Evolutionary conservation across 1,140 invertebrate species (phyloP), one percentile per base, ranked within the genome.

Genomic region (Trinorchestia longiramus): DNA sequence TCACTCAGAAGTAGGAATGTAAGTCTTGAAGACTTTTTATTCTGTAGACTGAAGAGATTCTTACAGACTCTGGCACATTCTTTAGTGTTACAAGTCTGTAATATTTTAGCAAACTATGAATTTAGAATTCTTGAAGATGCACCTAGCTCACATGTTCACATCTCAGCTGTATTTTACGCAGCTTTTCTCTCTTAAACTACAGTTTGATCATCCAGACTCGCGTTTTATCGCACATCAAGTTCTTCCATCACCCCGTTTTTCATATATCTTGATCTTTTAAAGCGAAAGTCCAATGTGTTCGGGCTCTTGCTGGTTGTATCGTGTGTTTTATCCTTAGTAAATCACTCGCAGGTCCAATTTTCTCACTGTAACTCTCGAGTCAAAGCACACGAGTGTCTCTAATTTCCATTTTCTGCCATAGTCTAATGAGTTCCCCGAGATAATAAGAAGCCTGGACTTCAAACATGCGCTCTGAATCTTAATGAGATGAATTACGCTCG

Each of bases 271-370:
- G 41, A 41, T 90, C 88, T 90, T 43, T 90, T 77, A 77, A 77
- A 77, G 62, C 3, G 62, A 77, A 77, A 77, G 62, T 77, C 28
- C 62, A 11, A 77, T 77, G n/a, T 42, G 43, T 42, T 42, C 11
- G 28, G 41, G 88, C 44, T n/a, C 92, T 6, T 45, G 92, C 43
- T 94, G 43, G 92, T 47, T 44, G 43, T 47, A 94, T 94, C 44
- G 43, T 94, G 92, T 94, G 92, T 94, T 94, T 94, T 94, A 94
- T 94, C 92, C 92, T 94, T 40, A 40, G 92, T 94, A 94, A 94
- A 94, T 94, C 92, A 94, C 92, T 94, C 44, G 36, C 43, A 45
- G 92, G 92, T 47, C 92, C 92, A 94, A 43, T 94, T 94, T 94
- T 94, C 92, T 45, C 92, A 94, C 92, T 94, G 92, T 94, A 94